These are phyloP conservation scores for Phrynocephalus guinanensis DNA, from an alignment of 2,797 vertebrate species.

Conservation along the genomic window DNA sequence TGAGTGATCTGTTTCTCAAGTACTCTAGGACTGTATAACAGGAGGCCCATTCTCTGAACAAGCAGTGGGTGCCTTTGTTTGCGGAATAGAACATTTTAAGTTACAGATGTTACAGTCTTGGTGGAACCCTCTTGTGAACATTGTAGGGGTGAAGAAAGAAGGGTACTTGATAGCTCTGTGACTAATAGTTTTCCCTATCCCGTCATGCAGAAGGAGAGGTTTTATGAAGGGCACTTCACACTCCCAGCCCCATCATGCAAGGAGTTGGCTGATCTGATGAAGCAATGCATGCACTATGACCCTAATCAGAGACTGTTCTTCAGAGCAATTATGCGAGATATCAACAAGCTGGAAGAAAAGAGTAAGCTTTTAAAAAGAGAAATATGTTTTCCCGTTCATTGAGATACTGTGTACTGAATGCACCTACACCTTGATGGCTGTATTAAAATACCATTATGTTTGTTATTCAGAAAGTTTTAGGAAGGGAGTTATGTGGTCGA, in stretches of 20 bases:
- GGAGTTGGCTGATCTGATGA: conserved; percentile 95
- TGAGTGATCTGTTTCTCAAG: neutral
- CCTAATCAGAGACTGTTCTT: conserved; percentile 95
- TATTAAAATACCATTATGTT: neutral
- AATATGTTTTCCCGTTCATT: neutral
- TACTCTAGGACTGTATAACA: neutral
- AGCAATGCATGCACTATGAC: conserved; percentile 97
- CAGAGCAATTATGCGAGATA: conserved; percentile 95
- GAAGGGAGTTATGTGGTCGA: neutral
- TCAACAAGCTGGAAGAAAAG: conserved; percentile 89
- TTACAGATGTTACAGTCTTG: neutral
- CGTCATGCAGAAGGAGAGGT: conserved; percentile 90
- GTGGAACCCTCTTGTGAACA: neutral
- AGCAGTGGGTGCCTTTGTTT: neutral
- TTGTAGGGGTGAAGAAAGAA: neutral
- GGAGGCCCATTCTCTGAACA: neutral
- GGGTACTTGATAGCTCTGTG: neutral
- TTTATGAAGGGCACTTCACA: conserved; percentile 89
- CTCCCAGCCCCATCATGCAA: conserved; percentile 90
- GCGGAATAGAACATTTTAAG: neutral
- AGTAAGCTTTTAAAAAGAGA: conserved; percentile 78
- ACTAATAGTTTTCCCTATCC: neutral
- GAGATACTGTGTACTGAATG: neutral
- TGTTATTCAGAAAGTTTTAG: neutral
- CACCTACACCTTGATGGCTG: neutral